phyloP scores from a whole-genome alignment of 2,113 vertebrate species.

The Grallaria varia region DNA sequence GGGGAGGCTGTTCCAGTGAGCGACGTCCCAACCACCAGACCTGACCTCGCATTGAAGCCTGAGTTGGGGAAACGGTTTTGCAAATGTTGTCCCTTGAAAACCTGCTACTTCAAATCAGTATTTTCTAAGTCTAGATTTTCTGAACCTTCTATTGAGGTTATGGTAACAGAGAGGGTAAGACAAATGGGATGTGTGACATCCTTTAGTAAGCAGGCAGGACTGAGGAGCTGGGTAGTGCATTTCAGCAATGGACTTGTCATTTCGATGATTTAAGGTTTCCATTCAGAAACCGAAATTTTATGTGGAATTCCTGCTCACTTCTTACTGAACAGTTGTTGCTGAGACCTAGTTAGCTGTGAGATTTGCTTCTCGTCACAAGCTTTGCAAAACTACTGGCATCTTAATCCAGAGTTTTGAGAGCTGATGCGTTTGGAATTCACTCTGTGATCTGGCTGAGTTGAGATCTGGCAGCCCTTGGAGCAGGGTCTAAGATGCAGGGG shows the following conservation, averaged over 20 bases:
- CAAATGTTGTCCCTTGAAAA: neutral
- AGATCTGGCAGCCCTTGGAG: neutral
- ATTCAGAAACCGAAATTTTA: neutral
- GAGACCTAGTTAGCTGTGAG: neutral
- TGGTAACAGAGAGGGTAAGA: neutral
- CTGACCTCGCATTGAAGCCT: fast-evolving
- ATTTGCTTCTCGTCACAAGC: neutral
- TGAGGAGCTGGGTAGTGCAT: neutral
- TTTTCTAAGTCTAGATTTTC: neutral
- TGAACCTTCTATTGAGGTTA: neutral
- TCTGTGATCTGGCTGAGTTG: neutral
- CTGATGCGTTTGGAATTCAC: neutral
- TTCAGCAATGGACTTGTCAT: neutral
- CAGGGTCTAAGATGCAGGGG: neutral
- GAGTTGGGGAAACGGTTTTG: neutral
- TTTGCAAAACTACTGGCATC: neutral
- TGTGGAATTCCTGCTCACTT: neutral
- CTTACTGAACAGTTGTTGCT: neutral
- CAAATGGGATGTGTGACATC: neutral
- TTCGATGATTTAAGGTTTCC: neutral
- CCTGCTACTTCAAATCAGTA: neutral
- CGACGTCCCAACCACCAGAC: fast-evolving
- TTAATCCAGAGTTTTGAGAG: neutral
- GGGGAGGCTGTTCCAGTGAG: neutral
- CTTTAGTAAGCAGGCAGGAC: neutral